Evolutionary conservation across 2,888 invertebrate genomes (phyloP).

Genomic region (Heliconius ethilla): DNA sequence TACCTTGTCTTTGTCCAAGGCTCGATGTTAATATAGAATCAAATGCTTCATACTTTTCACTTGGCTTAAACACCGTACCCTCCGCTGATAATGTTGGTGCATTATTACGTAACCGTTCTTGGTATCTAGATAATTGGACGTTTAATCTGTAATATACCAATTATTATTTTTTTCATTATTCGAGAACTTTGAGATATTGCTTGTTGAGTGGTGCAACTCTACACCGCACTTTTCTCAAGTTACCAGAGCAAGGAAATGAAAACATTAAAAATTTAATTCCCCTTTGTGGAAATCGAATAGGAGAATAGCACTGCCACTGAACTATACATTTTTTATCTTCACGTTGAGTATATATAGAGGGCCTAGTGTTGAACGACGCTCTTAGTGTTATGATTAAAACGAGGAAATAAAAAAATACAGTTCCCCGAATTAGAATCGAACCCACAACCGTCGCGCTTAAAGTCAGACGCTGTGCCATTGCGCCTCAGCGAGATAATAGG

Average conservation of each 20-base stretch:
- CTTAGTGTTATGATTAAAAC: neutral
- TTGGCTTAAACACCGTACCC: slow-evolving; percentile 52
- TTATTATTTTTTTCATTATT: neutral
- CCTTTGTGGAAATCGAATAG: no score
- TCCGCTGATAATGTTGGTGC: slow-evolving; percentile 53
- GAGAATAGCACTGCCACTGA: no score
- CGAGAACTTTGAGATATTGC: no score
- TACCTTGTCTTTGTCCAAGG: slow-evolving; percentile 59
- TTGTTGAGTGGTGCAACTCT: no score
- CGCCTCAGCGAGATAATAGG: no score
- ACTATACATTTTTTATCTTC: neutral
- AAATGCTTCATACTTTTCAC: slow-evolving; percentile 56
- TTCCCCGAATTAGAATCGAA: neutral
- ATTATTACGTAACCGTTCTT: slow-evolving; percentile 84
- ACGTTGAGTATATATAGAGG: neutral
- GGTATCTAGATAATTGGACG: slow-evolving; percentile 88
- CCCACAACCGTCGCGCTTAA: neutral
- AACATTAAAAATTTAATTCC: no score
- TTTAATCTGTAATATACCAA: slow-evolving; percentile 81
- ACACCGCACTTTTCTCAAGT: no score
- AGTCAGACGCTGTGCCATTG: no score
- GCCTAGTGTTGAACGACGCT: neutral
- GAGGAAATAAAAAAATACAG: neutral
- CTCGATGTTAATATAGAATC: slow-evolving; percentile 68
- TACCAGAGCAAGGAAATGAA: no score